Evolutionary conservation across 1,140 invertebrate genomes (phyloP), one percentile per base, ranked within the genome.

Genomic region (Drepana arcuata): DNA sequence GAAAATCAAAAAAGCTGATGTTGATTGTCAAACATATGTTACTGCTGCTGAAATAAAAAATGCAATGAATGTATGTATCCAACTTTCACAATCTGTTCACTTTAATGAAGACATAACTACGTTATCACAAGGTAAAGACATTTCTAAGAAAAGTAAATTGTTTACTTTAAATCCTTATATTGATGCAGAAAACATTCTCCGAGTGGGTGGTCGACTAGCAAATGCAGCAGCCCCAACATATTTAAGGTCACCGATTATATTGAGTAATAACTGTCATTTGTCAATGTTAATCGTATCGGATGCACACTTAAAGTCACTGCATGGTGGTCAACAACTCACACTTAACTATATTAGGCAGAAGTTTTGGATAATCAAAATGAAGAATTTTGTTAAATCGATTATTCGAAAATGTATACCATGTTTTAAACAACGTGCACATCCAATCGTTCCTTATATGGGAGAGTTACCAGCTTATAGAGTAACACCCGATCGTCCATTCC

Each of bases 401-500:
- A 21, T 21, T 21, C 18, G 18, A 5, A 21, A 21, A 21, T 21
- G 18, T 9, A 21, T 21, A 5, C 4, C 18, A 5, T 21, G 18
- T 21, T 4, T 21, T 4, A 4, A 9, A 4, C 18, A 21, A 5
- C 7, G 13, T 6, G 11, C 13, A 1, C 6, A 13, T 12, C 2
- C 7, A 2, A 7, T 1, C 26, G 14, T 13, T 26, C 7, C 6
- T 7, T 25, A 7, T 23, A 28, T 14, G 16, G 1, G 5, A 41
- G 34, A 34, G 16, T 9, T 3, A 41, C 10, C 4, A 14, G 1
- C 5, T 10, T n/a, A 29, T 7, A 21, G 18, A 21, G 18, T 21
- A 9, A 21, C 18, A 21, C n/a, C n/a, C n/a, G n/a, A n/a, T n/a
- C 30, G 38, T n/a, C 29, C 63, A 7, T 81, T 83, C 41, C 9